phyloP scores from a whole-genome alignment of 2,113 vertebrate species.

The Falco punctatus region DNA sequence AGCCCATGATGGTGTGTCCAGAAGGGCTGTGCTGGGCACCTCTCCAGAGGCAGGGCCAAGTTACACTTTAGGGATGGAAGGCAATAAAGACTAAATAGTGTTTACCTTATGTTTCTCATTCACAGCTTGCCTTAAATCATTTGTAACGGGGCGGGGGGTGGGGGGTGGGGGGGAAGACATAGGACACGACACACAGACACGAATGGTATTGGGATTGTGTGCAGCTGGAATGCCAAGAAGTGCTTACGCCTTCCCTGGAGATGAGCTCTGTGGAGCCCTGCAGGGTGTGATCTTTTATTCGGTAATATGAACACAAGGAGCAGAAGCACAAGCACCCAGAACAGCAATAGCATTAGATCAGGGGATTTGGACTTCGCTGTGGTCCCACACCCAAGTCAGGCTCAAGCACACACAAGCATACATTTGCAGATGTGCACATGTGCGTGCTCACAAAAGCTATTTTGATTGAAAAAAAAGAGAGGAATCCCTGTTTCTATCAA shows the following conservation, averaged over 20 bases:
- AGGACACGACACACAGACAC: too few species aligned
- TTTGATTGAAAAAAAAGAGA: not conserved
- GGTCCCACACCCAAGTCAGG: conserved; percentile 46
- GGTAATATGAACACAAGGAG: conserved; percentile 37
- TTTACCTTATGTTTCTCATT: conserved; percentile 61
- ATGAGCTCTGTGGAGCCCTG: not conserved
- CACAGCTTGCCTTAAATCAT: conserved; percentile 54
- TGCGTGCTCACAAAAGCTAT: not conserved
- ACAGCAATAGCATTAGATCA: conserved; percentile 48
- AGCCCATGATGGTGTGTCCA: not conserved
- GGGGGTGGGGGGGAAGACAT: not conserved
- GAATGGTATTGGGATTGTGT: not conserved
- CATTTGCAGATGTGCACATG: not conserved
- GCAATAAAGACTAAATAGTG: conserved; percentile 31
- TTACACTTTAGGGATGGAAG: not conserved
- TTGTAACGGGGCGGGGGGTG: not conserved
- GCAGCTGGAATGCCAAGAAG: not conserved
- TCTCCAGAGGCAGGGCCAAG: conserved; percentile 47
- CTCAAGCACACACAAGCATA: not conserved
- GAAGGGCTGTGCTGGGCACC: conserved; percentile 3
- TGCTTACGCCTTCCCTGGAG: conserved; percentile 23
- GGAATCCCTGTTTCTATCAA: not conserved
- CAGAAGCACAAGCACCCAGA: conserved; percentile 18
- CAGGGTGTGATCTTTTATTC: conserved; percentile 54
- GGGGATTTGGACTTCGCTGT: conserved; percentile 30